Conservation (phyloP, 2,888 invertebrate genomes). For the Sesia apiformis region DNA sequence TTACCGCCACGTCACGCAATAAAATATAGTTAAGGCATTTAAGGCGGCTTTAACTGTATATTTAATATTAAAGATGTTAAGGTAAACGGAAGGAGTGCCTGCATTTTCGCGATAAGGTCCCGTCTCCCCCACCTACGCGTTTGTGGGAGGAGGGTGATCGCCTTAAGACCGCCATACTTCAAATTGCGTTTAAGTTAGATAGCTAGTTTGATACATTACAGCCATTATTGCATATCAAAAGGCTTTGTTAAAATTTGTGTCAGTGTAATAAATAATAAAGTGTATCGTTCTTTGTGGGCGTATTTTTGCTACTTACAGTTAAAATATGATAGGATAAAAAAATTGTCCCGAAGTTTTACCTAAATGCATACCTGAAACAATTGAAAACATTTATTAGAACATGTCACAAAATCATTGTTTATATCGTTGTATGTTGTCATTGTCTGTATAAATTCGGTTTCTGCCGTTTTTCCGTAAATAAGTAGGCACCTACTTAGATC, state of each 20-base stretch:
- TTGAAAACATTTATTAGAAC: not conserved
- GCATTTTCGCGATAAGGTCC: constrained; percentile 71
- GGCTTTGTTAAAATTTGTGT: constrained; percentile 51
- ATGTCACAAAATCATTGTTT: not conserved
- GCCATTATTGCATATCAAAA: constrained; percentile 70
- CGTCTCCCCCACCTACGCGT: constrained; percentile 25
- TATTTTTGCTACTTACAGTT: constrained; percentile 5
- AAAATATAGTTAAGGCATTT: constrained; percentile 44
- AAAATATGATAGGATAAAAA: not conserved
- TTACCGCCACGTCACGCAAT: constrained; percentile 24
- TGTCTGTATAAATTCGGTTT: no score
- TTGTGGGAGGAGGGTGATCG: constrained; percentile 47
- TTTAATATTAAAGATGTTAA: constrained; percentile 75
- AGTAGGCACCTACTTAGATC: no score
- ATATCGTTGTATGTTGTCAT: no score
- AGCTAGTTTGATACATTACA: constrained; percentile 70
- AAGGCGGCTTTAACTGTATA: constrained; percentile 61
- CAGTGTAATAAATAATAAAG: constrained; percentile 30
- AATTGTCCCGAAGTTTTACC: not conserved
- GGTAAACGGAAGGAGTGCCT: constrained; percentile 69
- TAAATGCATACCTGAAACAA: not conserved
- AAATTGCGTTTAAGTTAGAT: constrained; percentile 72
- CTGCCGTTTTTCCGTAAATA: no score
- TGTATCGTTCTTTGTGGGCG: constrained; percentile 21
- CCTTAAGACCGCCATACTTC: constrained; percentile 70